Conservation (phyloP, 2,888 invertebrate species). For the Dasypolia templi region DNA sequence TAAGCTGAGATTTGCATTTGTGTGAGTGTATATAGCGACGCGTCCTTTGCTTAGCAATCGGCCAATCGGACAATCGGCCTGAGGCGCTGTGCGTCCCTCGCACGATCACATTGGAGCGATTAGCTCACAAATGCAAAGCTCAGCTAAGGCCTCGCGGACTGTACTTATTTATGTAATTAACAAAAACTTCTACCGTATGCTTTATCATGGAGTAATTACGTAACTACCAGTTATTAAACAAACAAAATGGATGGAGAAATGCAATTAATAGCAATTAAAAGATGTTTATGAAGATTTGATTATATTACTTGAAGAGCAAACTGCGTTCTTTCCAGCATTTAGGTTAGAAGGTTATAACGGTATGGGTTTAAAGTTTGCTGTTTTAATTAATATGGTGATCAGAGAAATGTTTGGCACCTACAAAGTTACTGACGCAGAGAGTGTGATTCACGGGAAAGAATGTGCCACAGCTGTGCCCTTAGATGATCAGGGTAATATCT, state of each 20-base stretch:
- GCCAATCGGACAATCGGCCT: no score
- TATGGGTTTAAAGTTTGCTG: slow-evolving; percentile 21
- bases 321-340: slow-evolving; percentile 33
- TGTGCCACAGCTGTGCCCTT: background rate
- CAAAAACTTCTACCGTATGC: slow-evolving; percentile 17
- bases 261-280: slow-evolving; percentile 64
- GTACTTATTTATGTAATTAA: slow-evolving; percentile 13
- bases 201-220: slow-evolving; percentile 45
- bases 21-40: no score
- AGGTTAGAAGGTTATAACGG: slow-evolving; percentile 52
- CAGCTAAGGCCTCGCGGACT: no score
- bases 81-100: no score
- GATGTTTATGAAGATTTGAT: slow-evolving; percentile 56
- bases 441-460: slow-evolving; percentile 26
- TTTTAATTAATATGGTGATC: slow-evolving; percentile 28
- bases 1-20: no score
- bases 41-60: no score
- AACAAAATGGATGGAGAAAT: slow-evolving; percentile 57
- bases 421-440: slow-evolving; percentile 14
- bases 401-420: slow-evolving; percentile 29
- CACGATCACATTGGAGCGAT: no score
- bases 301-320: slow-evolving; percentile 44
- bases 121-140: no score
- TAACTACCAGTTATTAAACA: slow-evolving; percentile 48
- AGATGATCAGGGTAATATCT: no score